Percentiles rank a stretch among this genome's conserved stretches.
These are phyloP conservation scores for Oreochromis mossambicus DNA, from an alignment of 2,797 vertebrate genomes.

Conservation along the genomic window DNA sequence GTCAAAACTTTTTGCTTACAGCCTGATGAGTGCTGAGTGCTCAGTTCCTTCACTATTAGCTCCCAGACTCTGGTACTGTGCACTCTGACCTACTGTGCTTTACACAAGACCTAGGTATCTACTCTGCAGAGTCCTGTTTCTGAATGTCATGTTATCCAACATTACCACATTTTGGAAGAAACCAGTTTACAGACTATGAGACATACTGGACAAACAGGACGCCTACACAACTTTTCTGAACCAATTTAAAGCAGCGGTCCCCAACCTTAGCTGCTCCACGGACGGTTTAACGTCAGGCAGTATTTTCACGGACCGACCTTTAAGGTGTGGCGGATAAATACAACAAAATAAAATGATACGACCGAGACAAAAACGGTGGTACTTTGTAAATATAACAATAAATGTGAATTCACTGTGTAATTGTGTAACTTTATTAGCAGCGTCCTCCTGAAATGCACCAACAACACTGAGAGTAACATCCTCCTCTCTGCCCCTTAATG, in stretches of 20 bases:
- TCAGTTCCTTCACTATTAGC: background rate
- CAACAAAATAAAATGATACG: rapidly evolving
- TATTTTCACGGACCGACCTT: background rate
- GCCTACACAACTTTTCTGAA: background rate
- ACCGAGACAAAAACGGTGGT: no score
- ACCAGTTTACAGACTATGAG: background rate
- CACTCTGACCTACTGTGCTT: background rate
- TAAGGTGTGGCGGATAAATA: background rate
- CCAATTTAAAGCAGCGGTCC: background rate
- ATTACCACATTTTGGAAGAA: background rate
- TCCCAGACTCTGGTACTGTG: background rate
- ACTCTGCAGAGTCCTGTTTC: background rate
- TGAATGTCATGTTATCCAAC: background rate
- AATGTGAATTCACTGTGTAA: rapidly evolving
- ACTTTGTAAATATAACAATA: rapidly evolving
- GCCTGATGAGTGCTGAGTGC: background rate
- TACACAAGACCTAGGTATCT: background rate
- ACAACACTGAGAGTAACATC: rapidly evolving
- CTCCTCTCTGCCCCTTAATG: background rate
- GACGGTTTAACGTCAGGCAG: background rate
- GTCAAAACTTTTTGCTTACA: background rate
- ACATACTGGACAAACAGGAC: background rate
- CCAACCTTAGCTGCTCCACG: background rate
- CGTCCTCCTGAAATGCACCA: background rate
- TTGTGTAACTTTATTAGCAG: background rate